phyloP scores from a whole-genome alignment of 2,113 vertebrate species.

The Burhinus bistriatus region DNA sequence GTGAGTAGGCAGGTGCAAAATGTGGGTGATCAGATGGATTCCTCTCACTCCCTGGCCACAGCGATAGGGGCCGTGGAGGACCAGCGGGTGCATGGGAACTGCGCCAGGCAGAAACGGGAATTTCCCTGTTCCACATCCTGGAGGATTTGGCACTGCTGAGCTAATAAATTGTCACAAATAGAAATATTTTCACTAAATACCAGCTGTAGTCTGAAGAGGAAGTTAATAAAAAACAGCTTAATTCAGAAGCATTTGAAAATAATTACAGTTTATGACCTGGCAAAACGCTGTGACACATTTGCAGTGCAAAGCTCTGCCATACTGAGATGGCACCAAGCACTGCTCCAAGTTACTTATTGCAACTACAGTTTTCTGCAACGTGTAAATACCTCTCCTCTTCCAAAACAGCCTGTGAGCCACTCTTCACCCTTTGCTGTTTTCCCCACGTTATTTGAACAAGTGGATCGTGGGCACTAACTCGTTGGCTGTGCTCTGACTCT shows the following conservation, averaged over 20 bases:
- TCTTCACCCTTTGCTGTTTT: background rate
- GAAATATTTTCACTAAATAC: background rate
- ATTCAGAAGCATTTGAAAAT: background rate
- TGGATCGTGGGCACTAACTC: background rate
- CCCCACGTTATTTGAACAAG: background rate
- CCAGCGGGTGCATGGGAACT: background rate
- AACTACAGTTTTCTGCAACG: background rate
- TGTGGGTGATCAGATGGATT: background rate
- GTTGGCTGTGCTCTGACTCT: background rate
- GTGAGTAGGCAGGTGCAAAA: background rate
- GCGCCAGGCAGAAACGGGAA: background rate
- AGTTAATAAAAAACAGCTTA: background rate
- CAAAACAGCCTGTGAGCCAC: background rate
- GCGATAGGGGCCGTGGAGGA: rapidly evolving
- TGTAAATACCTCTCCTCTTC: background rate
- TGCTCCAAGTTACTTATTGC: background rate
- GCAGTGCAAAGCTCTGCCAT: background rate
- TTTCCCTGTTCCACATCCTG: background rate
- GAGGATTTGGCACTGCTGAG: background rate
- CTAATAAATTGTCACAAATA: background rate
- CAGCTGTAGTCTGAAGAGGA: background rate
- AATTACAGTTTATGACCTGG: background rate
- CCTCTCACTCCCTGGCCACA: background rate
- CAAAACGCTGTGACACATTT: background rate
- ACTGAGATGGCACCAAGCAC: background rate